Evolutionary conservation across 2,888 invertebrate species (phyloP), one percentile per base, ranked within the genome.

Genomic region (Andrena bucephala): DNA sequence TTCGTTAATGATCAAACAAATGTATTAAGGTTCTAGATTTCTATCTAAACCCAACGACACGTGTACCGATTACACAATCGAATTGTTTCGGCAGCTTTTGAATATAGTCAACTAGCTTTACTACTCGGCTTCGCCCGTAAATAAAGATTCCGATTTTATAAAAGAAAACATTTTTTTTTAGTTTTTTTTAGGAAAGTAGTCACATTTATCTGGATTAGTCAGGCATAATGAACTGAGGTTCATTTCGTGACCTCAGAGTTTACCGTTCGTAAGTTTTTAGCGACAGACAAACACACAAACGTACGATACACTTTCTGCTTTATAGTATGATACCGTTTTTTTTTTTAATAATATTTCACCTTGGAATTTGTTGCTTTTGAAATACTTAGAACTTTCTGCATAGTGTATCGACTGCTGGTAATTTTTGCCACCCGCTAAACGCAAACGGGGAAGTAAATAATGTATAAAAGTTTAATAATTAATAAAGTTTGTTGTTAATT

Each of bases 331-430:
- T 20, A 20, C 20, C 0, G 20, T 20, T 57, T 24, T 2, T 10
- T 8, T 57, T 24, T 24, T 20, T 27, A 54, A n/a, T 42, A 16
- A 20, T 54, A 20, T 4, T 10, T 60, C 13, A 31, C n/a, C 31
- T 7, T n/a, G 2, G 20, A 33, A 31, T n/a, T 31, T 31, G 7
- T 31, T 16, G 8, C 31, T n/a, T 6, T 60, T 7, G 3, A 13
- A 54, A 29, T 13, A 20, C 33, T 33, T 33, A 54, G 20, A 54
- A 33, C 10, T 54, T 54, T 16, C 60, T 60, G 29, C 29, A 54
- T 52, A 31, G 20, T 33, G 16, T n/a, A 54, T 67, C 67, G 20
- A 33, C 52, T 24, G 31, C 24, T 31, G 33, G 31, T 67, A 67
- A 67, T 16, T 20, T 2, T 13, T 31, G 6, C 8, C 10, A 13